Evolutionary conservation across 92 coral and sea anemone genomes (phyloP).

Genomic region (Bergia sp.): DNA sequence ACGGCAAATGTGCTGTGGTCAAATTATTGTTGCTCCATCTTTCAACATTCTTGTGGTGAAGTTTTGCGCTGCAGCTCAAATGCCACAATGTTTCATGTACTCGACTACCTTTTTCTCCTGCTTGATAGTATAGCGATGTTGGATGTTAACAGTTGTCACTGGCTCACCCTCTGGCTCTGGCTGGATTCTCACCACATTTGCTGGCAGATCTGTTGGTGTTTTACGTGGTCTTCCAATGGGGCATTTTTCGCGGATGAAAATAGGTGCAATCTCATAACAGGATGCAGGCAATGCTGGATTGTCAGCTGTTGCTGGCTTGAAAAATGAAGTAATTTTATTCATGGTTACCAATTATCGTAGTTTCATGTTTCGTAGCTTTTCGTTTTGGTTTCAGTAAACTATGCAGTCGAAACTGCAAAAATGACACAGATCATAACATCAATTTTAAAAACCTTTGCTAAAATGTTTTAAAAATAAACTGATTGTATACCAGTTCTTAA

Average conservation of each 20-base stretch:
- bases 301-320: conserved; percentile 18
- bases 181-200: not conserved
- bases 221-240: not conserved
- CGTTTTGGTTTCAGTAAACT: too few relatives aligned
- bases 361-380: too few relatives aligned
- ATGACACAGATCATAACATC: too few relatives aligned
- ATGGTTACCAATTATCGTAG: not conserved
- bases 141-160: not conserved
- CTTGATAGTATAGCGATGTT: too few relatives aligned
- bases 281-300: conserved; percentile 28
- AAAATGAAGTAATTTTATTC: conserved; percentile 31
- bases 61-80: conserved; percentile 26
- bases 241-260: not conserved
- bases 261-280: not conserved
- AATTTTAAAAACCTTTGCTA: too few relatives aligned
- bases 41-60: conserved; percentile 30
- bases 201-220: not conserved
- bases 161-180: not conserved
- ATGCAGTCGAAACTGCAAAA: too few relatives aligned
- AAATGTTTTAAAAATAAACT: too few relatives aligned
- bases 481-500: too few relatives aligned
- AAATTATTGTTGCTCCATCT: conserved; percentile 16
- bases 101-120: not conserved
- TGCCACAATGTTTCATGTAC: conserved; percentile 10
- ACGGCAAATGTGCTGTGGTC: conserved; percentile 5